phyloP scores from a whole-genome alignment of 2,888 invertebrate species.

The Phaonia tiefii region DNA sequence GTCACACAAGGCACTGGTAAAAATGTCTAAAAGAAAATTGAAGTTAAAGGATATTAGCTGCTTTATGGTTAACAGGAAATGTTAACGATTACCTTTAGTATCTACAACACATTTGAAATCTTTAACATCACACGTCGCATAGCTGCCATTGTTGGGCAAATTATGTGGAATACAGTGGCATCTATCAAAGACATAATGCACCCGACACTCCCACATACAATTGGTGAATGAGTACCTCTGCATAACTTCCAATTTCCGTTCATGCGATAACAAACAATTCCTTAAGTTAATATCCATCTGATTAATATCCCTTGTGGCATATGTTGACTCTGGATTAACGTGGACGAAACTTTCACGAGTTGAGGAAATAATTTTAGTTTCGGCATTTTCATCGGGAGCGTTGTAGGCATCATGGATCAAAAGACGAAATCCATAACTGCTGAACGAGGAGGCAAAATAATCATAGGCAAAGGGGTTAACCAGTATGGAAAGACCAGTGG shows the following conservation, averaged over 20 bases:
- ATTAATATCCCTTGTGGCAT: constrained; percentile 83
- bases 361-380: constrained; percentile 83
- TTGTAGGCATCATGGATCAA: constrained; percentile 85
- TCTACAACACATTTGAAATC: constrained; percentile 74
- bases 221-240: constrained; percentile 84
- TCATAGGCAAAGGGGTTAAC: constrained; percentile 83
- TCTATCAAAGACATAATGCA: constrained; percentile 79
- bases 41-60: not conserved
- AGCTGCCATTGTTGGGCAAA: constrained; percentile 80
- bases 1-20: constrained; percentile 80
- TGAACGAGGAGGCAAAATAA: constrained; percentile 84
- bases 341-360: constrained; percentile 84
- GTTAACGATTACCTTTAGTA: constrained; percentile 74
- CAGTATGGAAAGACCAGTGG: constrained; percentile 84
- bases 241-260: constrained; percentile 79
- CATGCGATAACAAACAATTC: constrained; percentile 84
- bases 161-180: constrained; percentile 85
- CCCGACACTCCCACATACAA: constrained; percentile 84
- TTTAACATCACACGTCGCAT: constrained; percentile 72
- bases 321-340: constrained; percentile 84
- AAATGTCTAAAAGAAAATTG: constrained; percentile 70
- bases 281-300: constrained; percentile 81
- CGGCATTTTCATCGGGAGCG: constrained; percentile 84
- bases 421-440: constrained; percentile 84
- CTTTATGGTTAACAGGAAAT: not conserved